Percentiles rank a stretch among this genome's conserved stretches.
Evolutionary conservation across 2,888 invertebrate genomes (phyloP).

Genomic region (Beris morrisii): DNA sequence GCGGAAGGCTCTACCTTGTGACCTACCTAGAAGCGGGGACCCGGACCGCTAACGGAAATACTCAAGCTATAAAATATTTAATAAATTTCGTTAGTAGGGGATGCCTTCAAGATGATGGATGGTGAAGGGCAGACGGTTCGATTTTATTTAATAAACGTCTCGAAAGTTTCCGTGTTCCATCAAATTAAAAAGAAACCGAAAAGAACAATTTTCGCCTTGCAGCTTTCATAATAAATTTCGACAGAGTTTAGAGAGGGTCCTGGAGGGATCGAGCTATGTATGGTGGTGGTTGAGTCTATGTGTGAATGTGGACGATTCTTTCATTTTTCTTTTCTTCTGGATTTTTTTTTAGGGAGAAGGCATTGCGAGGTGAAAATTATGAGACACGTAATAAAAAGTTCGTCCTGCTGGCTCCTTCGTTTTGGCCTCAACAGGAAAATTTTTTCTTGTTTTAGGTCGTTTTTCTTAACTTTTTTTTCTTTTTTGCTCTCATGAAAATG

Average conservation of each 20-base stretch:
- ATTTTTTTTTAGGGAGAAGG: neutral
- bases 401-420: slow-evolving; percentile 4
- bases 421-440: too few relatives aligned
- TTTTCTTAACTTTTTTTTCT: too few relatives aligned
- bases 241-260: neutral
- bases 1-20: neutral
- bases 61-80: slow-evolving; percentile 28
- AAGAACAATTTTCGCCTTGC: slow-evolving; percentile 5
- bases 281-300: neutral
- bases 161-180: slow-evolving; percentile 32
- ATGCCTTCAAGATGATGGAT: slow-evolving; percentile 25
- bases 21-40: neutral
- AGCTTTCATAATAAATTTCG: slow-evolving; percentile 1
- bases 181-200: slow-evolving; percentile 20
- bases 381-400: slow-evolving; percentile 28
- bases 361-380: slow-evolving; percentile 21
- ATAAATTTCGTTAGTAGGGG: slow-evolving; percentile 31
- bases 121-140: slow-evolving; percentile 28
- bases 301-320: neutral
- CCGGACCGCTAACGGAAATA: neutral
- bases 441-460: too few relatives aligned
- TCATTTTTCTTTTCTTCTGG: neutral
- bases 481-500: too few relatives aligned
- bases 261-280: neutral
- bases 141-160: slow-evolving; percentile 34